Conservation (phyloP, 1,140 invertebrate genomes). For the Drosophila seguyi region DNA sequence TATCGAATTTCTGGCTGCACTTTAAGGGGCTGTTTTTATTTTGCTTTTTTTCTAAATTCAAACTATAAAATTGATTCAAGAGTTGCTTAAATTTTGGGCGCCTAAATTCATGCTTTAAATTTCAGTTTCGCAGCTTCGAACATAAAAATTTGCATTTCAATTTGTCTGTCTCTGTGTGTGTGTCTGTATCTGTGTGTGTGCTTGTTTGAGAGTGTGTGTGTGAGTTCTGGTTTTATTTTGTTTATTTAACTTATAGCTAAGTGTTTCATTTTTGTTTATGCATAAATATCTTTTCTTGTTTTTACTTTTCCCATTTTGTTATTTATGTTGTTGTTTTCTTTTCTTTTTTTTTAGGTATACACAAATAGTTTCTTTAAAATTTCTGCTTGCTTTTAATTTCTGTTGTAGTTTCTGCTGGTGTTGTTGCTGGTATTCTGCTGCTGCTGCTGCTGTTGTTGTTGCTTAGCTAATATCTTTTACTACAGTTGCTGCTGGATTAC, state of each 20-base stretch:
- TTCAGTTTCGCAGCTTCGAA: slow-evolving; percentile 55
- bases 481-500: slow-evolving; percentile 52
- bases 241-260: slow-evolving; percentile 82
- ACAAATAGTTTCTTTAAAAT: slow-evolving; percentile 77
- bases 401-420: slow-evolving; percentile 36
- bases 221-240: slow-evolving; percentile 49
- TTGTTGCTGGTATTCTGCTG: slow-evolving; percentile 28
- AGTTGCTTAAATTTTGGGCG: slow-evolving; percentile 52
- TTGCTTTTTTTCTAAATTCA: slow-evolving; percentile 61
- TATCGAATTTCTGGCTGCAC: slow-evolving; percentile 14
- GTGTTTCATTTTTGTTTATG: slow-evolving; percentile 79
- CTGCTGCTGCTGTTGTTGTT: slow-evolving; percentile 45
- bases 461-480: slow-evolving; percentile 70
- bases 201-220: slow-evolving; percentile 38
- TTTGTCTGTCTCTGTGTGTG: slow-evolving; percentile 30
- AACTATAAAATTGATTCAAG: slow-evolving; percentile 54
- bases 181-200: slow-evolving; percentile 21
- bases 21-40: slow-evolving; percentile 1
- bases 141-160: slow-evolving; percentile 63
- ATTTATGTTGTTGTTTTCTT: no score
- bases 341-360: slow-evolving; percentile 59
- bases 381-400: slow-evolving; percentile 37
- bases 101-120: slow-evolving; percentile 76
- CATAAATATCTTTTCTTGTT: slow-evolving; percentile 74
- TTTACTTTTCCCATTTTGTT: slow-evolving; percentile 49